phyloP scores from a whole-genome alignment of 1,140 invertebrate species.

The Ephestia elutella region DNA sequence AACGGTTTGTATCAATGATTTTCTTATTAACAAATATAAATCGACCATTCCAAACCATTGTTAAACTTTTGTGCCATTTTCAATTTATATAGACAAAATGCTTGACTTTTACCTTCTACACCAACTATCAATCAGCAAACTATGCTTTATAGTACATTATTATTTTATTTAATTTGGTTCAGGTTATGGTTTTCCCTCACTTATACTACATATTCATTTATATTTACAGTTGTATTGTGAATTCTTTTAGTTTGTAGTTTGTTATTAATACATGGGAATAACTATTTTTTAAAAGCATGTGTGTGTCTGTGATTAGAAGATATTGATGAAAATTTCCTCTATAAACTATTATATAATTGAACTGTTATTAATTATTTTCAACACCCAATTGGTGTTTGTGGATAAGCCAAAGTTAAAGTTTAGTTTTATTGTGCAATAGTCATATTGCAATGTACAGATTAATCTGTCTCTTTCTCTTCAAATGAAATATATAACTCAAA shows the following conservation, averaged over 20 bases:
- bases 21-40: conserved; percentile 7
- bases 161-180: not conserved
- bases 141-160: not conserved
- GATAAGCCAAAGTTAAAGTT: conserved; percentile 72
- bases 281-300: conserved; percentile 7
- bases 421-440: conserved; percentile 68
- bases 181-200: not conserved
- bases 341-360: conserved; percentile 18
- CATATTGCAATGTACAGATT: conserved; percentile 69
- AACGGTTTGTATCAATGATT: not conserved
- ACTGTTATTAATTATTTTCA: conserved; percentile 38
- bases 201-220: not conserved
- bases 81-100: not conserved
- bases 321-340: conserved; percentile 30
- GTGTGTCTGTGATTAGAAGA: conserved; percentile 39
- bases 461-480: conserved; percentile 32
- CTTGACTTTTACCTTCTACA: not conserved
- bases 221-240: not conserved
- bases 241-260: not conserved
- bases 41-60: conserved; percentile 42
- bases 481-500: conserved; percentile 30
- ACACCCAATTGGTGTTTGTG: conserved; percentile 50
- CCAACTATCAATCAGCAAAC: no score
- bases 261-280: not conserved
- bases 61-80: conserved; percentile 47